Conservation (phyloP, 1,140 invertebrate species). For the Drosophila insularis region DNA sequence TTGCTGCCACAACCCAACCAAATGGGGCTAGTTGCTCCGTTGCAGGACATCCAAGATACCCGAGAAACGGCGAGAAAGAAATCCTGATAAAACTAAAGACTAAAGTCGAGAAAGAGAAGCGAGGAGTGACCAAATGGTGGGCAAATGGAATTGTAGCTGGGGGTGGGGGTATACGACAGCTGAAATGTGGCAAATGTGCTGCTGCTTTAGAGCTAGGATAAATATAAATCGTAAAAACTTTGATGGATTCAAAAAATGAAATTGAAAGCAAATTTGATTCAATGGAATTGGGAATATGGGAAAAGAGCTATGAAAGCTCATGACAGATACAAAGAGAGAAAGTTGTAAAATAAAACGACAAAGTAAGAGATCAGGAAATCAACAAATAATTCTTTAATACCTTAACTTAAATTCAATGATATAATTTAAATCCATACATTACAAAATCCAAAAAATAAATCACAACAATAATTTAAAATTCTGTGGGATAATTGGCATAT, state of each 20-base stretch:
- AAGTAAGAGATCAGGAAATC: neutral
- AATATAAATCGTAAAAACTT: conserved; percentile 13
- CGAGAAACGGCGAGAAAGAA: neutral
- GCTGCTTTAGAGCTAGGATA: neutral
- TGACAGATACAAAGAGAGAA: neutral
- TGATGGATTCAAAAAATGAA: conserved; percentile 5
- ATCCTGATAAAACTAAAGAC: neutral
- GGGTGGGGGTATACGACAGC: neutral
- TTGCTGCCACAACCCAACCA: conserved; percentile 40
- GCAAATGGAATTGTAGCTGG: neutral
- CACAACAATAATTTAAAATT: neutral
- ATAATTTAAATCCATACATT: too few species aligned
- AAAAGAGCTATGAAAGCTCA: neutral
- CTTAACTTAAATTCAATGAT: too few species aligned
- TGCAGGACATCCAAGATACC: neutral
- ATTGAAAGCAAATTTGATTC: neutral
- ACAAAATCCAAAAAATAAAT: neutral
- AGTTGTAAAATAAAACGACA: neutral
- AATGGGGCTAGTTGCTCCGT: conserved; percentile 52
- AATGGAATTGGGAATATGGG: neutral
- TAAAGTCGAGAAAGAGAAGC: neutral
- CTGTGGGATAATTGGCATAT: conserved; percentile 2
- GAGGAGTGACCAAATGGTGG: neutral
- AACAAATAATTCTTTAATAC: too few species aligned
- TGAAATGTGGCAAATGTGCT: neutral